Conservation (phyloP, 2,113 vertebrate species). For the rabbit (Oryctolagus cuniculus) region mOryCun1.1 NC_091433.1:30480001-30480500, state of each 20-base stretch:
- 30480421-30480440: neutral
- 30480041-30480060: neutral
- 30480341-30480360: neutral
- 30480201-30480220: neutral
- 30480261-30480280: neutral
- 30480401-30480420: neutral
- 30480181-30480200: neutral
- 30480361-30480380: neutral
- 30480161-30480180: neutral
- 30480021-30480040: neutral
- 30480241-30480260: neutral
- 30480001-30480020: neutral
- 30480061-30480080: neutral
- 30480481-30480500: conserved; percentile 38
- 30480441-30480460: neutral
- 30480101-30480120: neutral
- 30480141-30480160: neutral
- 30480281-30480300: neutral
- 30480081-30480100: neutral
- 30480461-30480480: conserved; percentile 57
- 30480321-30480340: neutral
- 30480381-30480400: neutral
- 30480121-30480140: neutral
- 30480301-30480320: neutral
- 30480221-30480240: neutral